Evolutionary conservation across 2,113 vertebrate genomes (phyloP), one percentile per base, ranked within the genome.

Genomic region (Rhegmatorhina hoffmannsi): DNA sequence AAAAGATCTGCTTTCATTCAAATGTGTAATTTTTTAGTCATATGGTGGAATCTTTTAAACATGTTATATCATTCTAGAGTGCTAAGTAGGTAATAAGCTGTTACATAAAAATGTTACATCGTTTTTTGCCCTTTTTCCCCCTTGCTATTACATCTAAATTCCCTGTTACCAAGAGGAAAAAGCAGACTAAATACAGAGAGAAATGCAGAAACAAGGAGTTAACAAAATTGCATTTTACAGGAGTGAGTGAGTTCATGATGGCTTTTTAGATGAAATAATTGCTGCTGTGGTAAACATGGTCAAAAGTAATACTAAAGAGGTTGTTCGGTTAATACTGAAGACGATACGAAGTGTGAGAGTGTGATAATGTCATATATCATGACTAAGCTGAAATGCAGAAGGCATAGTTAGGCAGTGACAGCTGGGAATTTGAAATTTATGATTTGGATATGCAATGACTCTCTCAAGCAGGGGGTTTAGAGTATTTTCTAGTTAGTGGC

Each of bases 371-470:
- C 55, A 21, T 73, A 28, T 74, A 90, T 92, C 49, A 94, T 87
- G 92, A 92, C 92, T 94, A 88, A 88, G 82, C 93, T 92, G 91
- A 95, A 96, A 89, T 84, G 81, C 76, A 94, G 86, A 72, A 83
- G 89, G 66, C 40, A 33, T 20, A 78, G 83, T 78, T 75, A 77
- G 55, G 76, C 93, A 78, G 72, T 70, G 92, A 95, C 92, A 95
- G 93, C 92, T 96, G 93, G 72, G 90, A 96, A 93, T 95, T 78
- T 59, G 60, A 7, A 79, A 92, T 64, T 44, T 77, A 29, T 81
- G 55, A 11, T 90, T 78, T 90, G 79, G 44, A 24, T 95, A 90
- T 91, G 79, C 86, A 86, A 6, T 87, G 68, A 70, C 94, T 88
- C 77, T 68, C 33, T 89, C 80, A 84, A 94, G 64, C 44, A 59